A percentile compares a stretch with the other conserved stretches of the same genome.
Conservation (phyloP, 2,113 vertebrate species). For the Nanger granti region DNA sequence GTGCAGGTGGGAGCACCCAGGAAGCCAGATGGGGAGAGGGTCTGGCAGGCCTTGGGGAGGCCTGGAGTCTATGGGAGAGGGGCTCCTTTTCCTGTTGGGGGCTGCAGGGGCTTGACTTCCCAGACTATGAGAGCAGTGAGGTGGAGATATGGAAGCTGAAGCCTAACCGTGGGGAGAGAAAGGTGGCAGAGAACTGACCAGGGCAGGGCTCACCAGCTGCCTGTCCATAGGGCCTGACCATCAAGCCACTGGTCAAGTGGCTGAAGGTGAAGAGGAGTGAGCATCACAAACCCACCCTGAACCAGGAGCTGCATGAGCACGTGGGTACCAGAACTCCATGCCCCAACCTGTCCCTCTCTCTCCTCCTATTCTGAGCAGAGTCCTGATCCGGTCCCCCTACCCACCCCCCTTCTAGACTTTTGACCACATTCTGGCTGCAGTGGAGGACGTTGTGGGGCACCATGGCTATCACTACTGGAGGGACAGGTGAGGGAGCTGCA, state of each 20-base stretch:
- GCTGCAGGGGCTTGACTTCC: neutral
- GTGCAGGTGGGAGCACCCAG: conserved; percentile 86
- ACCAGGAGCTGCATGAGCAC: conserved; percentile 95
- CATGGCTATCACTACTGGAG: conserved; percentile 98
- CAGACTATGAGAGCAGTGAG: neutral
- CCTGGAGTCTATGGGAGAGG: conserved; percentile 11
- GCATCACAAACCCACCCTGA: conserved; percentile 94
- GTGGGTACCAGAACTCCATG: conserved; percentile 76
- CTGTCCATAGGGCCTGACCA: conserved; percentile 90
- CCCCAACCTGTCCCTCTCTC: conserved; percentile 2
- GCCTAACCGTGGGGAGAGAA: neutral
- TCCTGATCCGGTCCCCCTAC: conserved; percentile 70
- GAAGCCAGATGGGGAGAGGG: conserved; percentile 31
- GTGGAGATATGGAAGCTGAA: neutral
- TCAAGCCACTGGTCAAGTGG: conserved; percentile 96
- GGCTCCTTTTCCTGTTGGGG: neutral
- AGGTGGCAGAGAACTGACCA: neutral
- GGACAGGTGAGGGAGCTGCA: conserved; percentile 86
- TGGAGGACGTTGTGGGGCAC: conserved; percentile 96
- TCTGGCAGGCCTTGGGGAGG: neutral
- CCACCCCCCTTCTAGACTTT: conserved; percentile 85
- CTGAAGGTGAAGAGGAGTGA: conserved; percentile 95
- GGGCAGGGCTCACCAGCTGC: conserved; percentile 43
- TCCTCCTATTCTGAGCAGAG: conserved; percentile 54
- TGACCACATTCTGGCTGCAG: conserved; percentile 95